A percentile compares a stretch with the other conserved stretches of the same genome.
Conservation (phyloP, 2,797 vertebrate genomes). For the Lutjanus campechanus region DNA sequence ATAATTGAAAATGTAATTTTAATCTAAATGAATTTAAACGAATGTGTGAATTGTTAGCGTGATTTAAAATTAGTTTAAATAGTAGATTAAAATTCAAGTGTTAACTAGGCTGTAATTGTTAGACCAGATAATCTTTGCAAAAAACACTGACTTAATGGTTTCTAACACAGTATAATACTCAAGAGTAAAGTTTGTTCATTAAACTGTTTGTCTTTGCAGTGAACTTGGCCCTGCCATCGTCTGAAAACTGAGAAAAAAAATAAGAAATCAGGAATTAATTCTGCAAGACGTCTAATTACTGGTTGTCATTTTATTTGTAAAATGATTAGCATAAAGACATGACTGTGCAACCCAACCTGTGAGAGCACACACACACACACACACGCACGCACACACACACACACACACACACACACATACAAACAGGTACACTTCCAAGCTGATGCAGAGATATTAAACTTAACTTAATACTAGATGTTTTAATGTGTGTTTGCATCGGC, state of each 20-base stretch:
- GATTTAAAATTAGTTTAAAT: not conserved
- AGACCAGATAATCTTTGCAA: too few relatives aligned
- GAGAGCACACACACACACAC: slow-evolving; percentile 47
- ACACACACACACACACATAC: not conserved
- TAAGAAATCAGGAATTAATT: not conserved
- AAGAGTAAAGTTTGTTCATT: not conserved
- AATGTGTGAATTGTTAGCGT: not conserved
- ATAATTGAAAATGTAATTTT: not conserved
- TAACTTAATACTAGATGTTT: not conserved
- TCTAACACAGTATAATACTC: not conserved
- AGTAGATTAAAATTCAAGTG: not conserved
- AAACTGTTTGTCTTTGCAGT: not conserved
- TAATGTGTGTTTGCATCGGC: not conserved
- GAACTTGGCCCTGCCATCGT: slow-evolving; percentile 65
- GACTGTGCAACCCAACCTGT: slow-evolving; percentile 66
- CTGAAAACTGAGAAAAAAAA: slow-evolving; percentile 23
- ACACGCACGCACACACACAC: not conserved
- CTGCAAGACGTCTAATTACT: slow-evolving; percentile 3
- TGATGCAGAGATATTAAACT: slow-evolving; percentile 10
- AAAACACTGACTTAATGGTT: not conserved
- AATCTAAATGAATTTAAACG: too few relatives aligned
- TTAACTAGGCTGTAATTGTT: not conserved
- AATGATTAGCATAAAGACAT: slow-evolving; percentile 24
- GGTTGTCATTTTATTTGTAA: not conserved
- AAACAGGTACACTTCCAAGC: slow-evolving; percentile 11